Evolutionary conservation across 2,113 vertebrate species (phyloP), one percentile per base, ranked within the genome.

Genomic region (Heterochromis multidens): DNA sequence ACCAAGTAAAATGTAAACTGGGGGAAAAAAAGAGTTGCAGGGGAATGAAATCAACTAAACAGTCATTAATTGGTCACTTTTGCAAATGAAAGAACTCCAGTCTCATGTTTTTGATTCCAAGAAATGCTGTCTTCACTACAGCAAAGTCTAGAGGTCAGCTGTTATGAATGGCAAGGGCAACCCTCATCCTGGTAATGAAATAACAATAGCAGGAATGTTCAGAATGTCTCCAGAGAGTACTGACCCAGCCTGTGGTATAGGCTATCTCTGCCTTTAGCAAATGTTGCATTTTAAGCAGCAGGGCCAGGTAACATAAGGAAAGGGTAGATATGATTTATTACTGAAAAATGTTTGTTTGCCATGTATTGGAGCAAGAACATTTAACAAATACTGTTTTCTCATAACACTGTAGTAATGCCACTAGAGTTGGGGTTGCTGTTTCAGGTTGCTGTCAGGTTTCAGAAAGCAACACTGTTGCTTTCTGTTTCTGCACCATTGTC

Each of bases 131-230:
- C 83, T 87, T 79, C 79, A 80, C 62, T 65, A 81, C 62, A 46
- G 70, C 81, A 70, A 60, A 92, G 86, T 87, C 87, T 88, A 80
- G 82, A 88, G 95, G 93, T 94, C 94, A 94, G 86, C 65, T 79
- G 23, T 67, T 54, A 72, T 94, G 92, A 95, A 91, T 88, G 89
- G 89, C 49, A 84, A 87, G 89, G 91, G 88, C 91, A 90, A 95
- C 88, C 91, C 56, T 63, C 77, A 77, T 87, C 91, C 86, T 91
- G 83, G 83, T 94, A 93, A 94, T 94, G 86, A 92, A 94, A 89
- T 76, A 93, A 95, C 95, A 95, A 96, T 92, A 88, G 93, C 82
- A 91, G 82, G 93, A 95, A 95, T 95, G 92, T 91, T 86, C 89
- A 90, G 86, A 94, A 94, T 93, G 88, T 90, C 89, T 89, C 87